Base-by-base conservation (phyloP, 2,888 invertebrate genomes). In the Axea sp. region DNA sequence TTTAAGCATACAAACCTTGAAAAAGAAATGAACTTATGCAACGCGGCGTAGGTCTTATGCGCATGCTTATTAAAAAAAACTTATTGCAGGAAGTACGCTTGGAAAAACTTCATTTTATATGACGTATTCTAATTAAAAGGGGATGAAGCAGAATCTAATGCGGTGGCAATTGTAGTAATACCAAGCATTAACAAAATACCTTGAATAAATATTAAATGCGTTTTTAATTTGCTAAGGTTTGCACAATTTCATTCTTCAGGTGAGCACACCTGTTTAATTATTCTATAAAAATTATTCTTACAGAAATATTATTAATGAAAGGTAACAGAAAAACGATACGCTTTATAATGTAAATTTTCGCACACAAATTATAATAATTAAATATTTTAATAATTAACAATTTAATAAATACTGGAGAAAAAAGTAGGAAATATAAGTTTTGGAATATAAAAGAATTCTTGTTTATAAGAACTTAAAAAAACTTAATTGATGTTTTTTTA, bases 61-160 rank as follows among this genome's bases (percentile, higher is more conserved):
- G 14, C 35, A 12, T 53, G 35, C 43, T 51, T 28, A 53, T 64
- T 64, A 26, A 53, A 64, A 28, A 24, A 31, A 62, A 64, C 64
- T 43, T 64, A 33, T 53, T 35, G 28, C 64, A 64, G 64, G 64
- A 64, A 64, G 53, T 53, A 64, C 64, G 64, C 64, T 64, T 64
- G 53, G 64, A 64, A 64, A 31, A 64, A 35, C 14, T 17, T 17
- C 22, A 33, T 19, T 49, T 12, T 12, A 12, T 31, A 12, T 14
- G 37, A 60, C 15, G 47, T 39, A 45, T 31, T 17, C 37, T 37
- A 47, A 35, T 39, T 60, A 49, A 47, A 49, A 49, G 30, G 59
- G 45, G 59, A 0, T 33, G n/a, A 45, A 12, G 0, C 15, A 26
- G 8, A 3, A 2, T 11, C 7, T 14, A 19, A 19, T 4, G 19